Evolutionary conservation across 2,888 invertebrate species (phyloP).

Genomic region (Neria commutata): DNA sequence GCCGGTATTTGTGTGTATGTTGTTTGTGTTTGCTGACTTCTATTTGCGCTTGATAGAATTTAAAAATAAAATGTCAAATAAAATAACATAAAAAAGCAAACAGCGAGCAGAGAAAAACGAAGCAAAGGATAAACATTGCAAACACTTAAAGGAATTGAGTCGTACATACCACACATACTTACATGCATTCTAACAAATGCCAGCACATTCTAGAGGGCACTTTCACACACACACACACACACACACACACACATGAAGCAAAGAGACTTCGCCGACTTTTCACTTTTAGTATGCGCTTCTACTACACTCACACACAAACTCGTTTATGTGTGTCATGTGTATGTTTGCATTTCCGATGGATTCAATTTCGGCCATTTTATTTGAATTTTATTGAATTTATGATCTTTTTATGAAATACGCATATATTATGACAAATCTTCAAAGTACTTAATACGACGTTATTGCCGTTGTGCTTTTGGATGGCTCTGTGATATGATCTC

Average conservation of each 20-base stretch:
- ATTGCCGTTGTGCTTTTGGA: too few relatives aligned
- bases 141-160: constrained; percentile 23
- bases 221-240: constrained; percentile 22
- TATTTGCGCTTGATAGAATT: constrained; percentile 31
- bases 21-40: constrained; percentile 22
- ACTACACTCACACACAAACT: constrained; percentile 19
- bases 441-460: neutral
- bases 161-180: neutral
- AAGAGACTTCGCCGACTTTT: neutral
- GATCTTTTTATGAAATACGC: constrained; percentile 22
- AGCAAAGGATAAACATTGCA: constrained; percentile 20
- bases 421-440: too few relatives aligned
- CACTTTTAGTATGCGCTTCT: neutral
- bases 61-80: constrained; percentile 6
- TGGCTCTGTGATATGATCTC: too few relatives aligned
- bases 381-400: constrained; percentile 13
- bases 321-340: constrained; percentile 20
- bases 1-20: constrained; percentile 11
- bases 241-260: constrained; percentile 20
- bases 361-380: constrained; percentile 7
- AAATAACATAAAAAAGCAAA: constrained; percentile 17
- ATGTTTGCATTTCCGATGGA: constrained; percentile 25
- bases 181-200: neutral
- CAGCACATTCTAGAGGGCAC: neutral
- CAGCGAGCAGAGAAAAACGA: constrained; percentile 21